phyloP scores from a whole-genome alignment of 1,140 invertebrate species.

The Uloborus diversus region DNA sequence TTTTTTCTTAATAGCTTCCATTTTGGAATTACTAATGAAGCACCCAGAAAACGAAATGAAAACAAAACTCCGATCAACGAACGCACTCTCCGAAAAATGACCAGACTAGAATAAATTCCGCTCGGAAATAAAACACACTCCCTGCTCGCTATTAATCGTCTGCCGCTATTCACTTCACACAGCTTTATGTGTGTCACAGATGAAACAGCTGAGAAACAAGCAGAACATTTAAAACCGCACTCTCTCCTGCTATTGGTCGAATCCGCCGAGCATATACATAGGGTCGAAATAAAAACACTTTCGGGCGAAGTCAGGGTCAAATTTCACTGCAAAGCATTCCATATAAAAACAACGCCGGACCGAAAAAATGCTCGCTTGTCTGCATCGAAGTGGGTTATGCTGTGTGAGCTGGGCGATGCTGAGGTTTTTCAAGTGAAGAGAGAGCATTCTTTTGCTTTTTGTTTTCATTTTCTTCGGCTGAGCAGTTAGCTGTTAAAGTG shows the following conservation, averaged over 20 bases:
- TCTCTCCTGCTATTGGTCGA: background rate
- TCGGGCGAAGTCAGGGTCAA: background rate
- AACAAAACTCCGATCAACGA: background rate
- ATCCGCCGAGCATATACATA: background rate
- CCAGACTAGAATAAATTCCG: background rate
- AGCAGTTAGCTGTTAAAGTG: background rate
- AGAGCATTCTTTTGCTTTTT: background rate
- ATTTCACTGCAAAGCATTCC: background rate
- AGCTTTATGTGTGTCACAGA: background rate
- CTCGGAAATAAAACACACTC: background rate
- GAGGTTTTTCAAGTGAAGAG: background rate
- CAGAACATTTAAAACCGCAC: constrained; percentile 1
- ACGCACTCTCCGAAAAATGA: background rate
- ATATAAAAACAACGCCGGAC: constrained; percentile 1
- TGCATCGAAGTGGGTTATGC: background rate
- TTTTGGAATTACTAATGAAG: too few relatives aligned
- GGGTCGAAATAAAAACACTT: background rate
- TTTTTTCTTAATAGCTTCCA: constrained; percentile 99
- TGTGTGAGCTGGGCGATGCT: background rate
- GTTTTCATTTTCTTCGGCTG: background rate
- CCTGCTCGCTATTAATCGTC: too few relatives aligned
- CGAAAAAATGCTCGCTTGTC: background rate
- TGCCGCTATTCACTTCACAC: background rate
- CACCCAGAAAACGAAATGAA: too few relatives aligned
- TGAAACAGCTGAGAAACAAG: constrained; percentile 3